Evolutionary conservation across 2,888 invertebrate genomes (phyloP).

Genomic region (Phorcus lineatus): DNA sequence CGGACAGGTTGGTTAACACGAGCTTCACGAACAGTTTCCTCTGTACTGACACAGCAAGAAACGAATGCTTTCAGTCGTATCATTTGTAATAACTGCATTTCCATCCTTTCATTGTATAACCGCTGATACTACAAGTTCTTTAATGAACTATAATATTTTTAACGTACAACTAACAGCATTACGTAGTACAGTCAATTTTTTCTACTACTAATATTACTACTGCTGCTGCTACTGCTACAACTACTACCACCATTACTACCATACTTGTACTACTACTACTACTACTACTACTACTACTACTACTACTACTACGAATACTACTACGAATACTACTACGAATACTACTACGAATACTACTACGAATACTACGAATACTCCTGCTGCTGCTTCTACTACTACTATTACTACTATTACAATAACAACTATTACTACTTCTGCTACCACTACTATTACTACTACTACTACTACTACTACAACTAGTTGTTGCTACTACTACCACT

Average conservation of each 20-base stretch:
- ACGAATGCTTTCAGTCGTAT: too few relatives aligned
- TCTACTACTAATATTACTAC: background rate
- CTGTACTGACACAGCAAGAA: too few relatives aligned
- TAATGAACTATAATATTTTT: too few relatives aligned
- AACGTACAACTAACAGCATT: background rate
- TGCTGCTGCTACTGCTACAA: background rate
- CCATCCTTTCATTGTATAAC: too few relatives aligned
- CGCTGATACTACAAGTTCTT: too few relatives aligned
- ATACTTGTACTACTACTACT: background rate
- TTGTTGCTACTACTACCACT: background rate
- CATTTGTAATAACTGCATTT: too few relatives aligned
- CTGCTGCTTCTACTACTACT: background rate
- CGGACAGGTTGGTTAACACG: too few relatives aligned
- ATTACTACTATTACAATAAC: background rate
- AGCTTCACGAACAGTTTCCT: too few relatives aligned
- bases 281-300: background rate
- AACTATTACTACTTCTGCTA: background rate
- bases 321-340: background rate
- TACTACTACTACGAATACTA: background rate
- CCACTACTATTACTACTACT: background rate
- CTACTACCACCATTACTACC: background rate
- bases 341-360: background rate
- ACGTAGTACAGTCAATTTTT: background rate
- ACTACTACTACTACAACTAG: background rate
- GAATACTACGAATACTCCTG: background rate